Percentiles rank a stretch among this genome's conserved stretches.
Conservation (phyloP, 2,888 invertebrate genomes). For the Linnaemya vulpina region DNA sequence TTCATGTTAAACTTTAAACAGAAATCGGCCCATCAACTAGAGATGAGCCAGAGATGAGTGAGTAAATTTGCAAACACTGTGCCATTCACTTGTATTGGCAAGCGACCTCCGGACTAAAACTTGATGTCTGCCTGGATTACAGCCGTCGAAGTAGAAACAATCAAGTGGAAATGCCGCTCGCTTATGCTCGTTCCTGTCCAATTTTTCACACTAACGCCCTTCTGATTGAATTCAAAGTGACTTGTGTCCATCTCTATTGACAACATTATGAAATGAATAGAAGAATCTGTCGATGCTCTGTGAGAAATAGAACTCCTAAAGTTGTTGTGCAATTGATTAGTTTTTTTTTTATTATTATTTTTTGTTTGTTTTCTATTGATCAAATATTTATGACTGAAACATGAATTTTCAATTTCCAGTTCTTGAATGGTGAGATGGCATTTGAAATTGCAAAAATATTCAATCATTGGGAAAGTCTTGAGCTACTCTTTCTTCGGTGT, state of each 20-base stretch:
- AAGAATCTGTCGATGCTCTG: conserved; percentile 13
- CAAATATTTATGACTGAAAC: conserved; percentile 60
- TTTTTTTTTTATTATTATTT: too few relatives aligned
- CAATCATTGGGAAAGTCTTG: conserved; percentile 43
- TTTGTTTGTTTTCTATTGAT: conserved; percentile 62
- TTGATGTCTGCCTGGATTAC: too few relatives aligned
- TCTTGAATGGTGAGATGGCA: not conserved
- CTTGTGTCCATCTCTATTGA: not conserved
- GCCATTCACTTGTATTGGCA: too few relatives aligned
- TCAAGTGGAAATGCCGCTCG: not conserved
- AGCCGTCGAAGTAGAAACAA: too few relatives aligned
- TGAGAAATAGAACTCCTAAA: conserved; percentile 43
- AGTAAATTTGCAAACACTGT: too few relatives aligned
- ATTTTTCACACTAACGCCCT: not conserved
- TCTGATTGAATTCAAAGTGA: not conserved
- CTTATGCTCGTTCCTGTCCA: not conserved
- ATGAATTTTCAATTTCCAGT: conserved; percentile 54
- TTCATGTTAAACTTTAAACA: conserved; percentile 52
- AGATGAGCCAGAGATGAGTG: not conserved
- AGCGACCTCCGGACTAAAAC: too few relatives aligned
- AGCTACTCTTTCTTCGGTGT: conserved; percentile 20
- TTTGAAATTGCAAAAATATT: conserved; percentile 37
- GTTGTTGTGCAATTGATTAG: conserved; percentile 27
- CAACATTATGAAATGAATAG: conserved; percentile 8
- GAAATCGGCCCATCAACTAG: conserved; percentile 44